Percentiles rank a stretch among this genome's conserved stretches.
Evolutionary conservation across 1,140 invertebrate genomes (phyloP).

Genomic region (Diorhabda sublineata): DNA sequence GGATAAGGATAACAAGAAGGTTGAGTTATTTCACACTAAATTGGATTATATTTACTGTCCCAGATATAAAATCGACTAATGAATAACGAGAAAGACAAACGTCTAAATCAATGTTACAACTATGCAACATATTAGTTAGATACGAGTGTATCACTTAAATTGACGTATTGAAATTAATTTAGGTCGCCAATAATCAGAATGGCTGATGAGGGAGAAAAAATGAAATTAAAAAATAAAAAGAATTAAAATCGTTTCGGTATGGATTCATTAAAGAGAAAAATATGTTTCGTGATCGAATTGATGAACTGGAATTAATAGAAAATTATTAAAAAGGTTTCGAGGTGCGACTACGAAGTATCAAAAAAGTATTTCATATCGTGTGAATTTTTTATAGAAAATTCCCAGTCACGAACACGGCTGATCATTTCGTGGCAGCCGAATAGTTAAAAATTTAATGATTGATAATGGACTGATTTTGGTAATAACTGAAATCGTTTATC

Average conservation of each 20-base stretch:
- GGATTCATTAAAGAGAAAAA: conserved; percentile 15
- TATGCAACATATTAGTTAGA: too few species aligned
- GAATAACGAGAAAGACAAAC: too few species aligned
- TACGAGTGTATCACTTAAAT: too few species aligned
- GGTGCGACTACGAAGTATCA: background rate
- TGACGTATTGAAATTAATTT: too few species aligned
- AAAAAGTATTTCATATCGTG: background rate
- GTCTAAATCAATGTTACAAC: too few species aligned
- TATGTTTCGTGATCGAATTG: conserved; percentile 11
- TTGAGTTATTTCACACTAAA: too few species aligned
- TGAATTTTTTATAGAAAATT: background rate
- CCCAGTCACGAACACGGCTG: background rate
- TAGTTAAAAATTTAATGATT: background rate
- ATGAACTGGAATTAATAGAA: conserved; percentile 25
- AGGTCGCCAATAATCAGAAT: too few species aligned
- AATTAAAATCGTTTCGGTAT: background rate
- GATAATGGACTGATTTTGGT: background rate
- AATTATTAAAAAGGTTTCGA: background rate
- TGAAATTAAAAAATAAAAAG: too few species aligned
- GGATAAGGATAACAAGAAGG: too few species aligned
- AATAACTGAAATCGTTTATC: background rate
- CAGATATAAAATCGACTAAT: too few species aligned
- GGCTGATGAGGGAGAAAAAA: too few species aligned
- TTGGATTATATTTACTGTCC: too few species aligned
- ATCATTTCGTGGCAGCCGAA: background rate